Conservation (phyloP, 2,888 invertebrate genomes). For the Pachliopta kotzebuea region DNA sequence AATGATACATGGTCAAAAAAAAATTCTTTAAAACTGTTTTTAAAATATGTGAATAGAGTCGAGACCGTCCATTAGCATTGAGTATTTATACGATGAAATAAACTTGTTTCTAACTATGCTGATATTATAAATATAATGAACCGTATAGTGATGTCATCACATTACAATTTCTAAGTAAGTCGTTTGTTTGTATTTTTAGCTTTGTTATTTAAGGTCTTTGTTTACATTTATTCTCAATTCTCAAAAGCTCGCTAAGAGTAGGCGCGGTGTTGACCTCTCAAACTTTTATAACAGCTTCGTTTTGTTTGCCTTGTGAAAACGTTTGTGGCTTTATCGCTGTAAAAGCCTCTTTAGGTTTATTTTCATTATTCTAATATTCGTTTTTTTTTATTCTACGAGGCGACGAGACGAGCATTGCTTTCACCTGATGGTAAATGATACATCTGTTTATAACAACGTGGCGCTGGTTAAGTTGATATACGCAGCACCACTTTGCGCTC, state of each 20-base stretch:
- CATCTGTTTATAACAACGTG: no score
- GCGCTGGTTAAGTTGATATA: no score
- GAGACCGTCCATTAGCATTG: not conserved
- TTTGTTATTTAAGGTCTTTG: slow-evolving; percentile 6
- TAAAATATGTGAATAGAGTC: not conserved
- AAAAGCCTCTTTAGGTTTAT: no score
- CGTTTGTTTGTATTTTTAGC: slow-evolving; percentile 16
- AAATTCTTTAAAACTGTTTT: not conserved
- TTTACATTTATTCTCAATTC: slow-evolving; percentile 19
- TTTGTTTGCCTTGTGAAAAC: slow-evolving; percentile 43
- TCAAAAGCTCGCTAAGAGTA: slow-evolving; percentile 13
- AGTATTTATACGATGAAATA: not conserved
- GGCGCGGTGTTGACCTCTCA: slow-evolving; percentile 19
- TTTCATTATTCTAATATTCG: no score
- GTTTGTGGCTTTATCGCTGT: slow-evolving; percentile 34
- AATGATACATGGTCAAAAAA: not conserved
- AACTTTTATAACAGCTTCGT: slow-evolving; percentile 31
- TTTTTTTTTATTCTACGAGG: no score
- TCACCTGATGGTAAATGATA: no score
- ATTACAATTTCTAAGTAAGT: not conserved
- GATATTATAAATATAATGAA: not conserved
- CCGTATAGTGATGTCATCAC: not conserved
- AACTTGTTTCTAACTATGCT: not conserved
- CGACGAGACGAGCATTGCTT: no score
- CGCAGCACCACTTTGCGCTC: no score